Base-by-base conservation (phyloP, 2,888 invertebrate genomes). In the Sminthurides aquaticus region DNA sequence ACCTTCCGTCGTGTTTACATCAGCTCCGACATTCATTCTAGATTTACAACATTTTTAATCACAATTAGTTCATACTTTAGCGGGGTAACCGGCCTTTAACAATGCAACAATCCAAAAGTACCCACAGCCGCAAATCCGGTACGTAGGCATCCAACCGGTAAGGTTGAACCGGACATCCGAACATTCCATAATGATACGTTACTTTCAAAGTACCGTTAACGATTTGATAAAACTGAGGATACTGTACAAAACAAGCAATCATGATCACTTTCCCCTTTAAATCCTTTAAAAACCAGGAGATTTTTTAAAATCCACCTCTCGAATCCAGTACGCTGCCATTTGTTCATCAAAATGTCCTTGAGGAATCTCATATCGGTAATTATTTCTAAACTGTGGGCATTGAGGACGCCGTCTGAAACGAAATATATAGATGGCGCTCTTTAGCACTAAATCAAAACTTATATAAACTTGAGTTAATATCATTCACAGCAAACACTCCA, bases 121-220 rank as follows among this genome's bases (percentile, higher is more conserved):
- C 60, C 22, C 62, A 60, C 62, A 71, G 57, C 49, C 69, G 57
- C 28, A 73, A 65, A 64, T 73, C 71, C 5, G 71, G 70, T 18
- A 66, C 54, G 34, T 69, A 70, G 0, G 28, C 1, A n/a, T 71
- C 70, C 0, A 62, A 26, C 25, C 61, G 27, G 29, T 69, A 71
- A 2, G 73, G 73, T 25, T 71, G 62, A 2, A 73, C n/a, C 1
- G 73, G 73, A 59, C 73, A 73, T 0, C 69, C 70, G 64, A 71
- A 71, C 24, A 60, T 67, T 1, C 64, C 62, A 52, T 71, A 71
- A 43, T 71, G 69, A 43, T 71, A 73, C 5, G 59, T 62, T 2
- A 66, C 27, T 2, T 54, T 18, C 1, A 65, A 26, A 5, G 65
- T 52, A 1, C 58, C 60, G 20, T 57, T 28, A 3, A 28, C 54